Percentiles rank a stretch among this genome's conserved stretches.
Evolutionary conservation across 2,888 invertebrate genomes (phyloP).

Genomic region (Synanthedon vespiformis): DNA sequence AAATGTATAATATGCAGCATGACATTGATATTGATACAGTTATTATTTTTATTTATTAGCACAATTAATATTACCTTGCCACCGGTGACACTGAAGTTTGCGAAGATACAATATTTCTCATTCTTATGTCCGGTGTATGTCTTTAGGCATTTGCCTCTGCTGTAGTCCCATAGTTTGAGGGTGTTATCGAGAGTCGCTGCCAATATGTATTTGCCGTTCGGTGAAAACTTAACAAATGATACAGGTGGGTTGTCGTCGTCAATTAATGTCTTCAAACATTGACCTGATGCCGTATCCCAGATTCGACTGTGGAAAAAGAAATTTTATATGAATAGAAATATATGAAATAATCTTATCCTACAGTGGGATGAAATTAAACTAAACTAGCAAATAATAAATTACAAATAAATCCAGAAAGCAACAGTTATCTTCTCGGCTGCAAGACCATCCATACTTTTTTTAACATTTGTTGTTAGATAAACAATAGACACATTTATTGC

Average conservation of each 20-base stretch:
- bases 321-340: background rate
- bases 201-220: slow-evolving; percentile 98
- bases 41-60: background rate
- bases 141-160: slow-evolving; percentile 97
- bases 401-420: no score
- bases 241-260: slow-evolving; percentile 99
- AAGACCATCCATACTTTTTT: no score
- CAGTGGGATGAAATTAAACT: no score
- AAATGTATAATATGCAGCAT: background rate
- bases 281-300: slow-evolving; percentile 99
- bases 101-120: slow-evolving; percentile 99
- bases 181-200: slow-evolving; percentile 99
- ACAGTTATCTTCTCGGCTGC: no score
- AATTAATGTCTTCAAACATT: slow-evolving; percentile 98
- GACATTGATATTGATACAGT: no score
- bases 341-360: no score
- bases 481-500: no score
- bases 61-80: slow-evolving; percentile 81
- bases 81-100: slow-evolving; percentile 99
- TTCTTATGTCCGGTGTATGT: slow-evolving; percentile 98
- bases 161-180: slow-evolving; percentile 98
- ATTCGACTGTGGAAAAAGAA: slow-evolving; percentile 80
- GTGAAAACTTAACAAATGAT: slow-evolving; percentile 99
- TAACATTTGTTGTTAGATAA: no score
- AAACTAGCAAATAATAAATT: no score